These are phyloP conservation scores for Petromus typicus DNA, from an alignment of 2,113 vertebrate genomes.

Conservation along the genomic window DNA sequence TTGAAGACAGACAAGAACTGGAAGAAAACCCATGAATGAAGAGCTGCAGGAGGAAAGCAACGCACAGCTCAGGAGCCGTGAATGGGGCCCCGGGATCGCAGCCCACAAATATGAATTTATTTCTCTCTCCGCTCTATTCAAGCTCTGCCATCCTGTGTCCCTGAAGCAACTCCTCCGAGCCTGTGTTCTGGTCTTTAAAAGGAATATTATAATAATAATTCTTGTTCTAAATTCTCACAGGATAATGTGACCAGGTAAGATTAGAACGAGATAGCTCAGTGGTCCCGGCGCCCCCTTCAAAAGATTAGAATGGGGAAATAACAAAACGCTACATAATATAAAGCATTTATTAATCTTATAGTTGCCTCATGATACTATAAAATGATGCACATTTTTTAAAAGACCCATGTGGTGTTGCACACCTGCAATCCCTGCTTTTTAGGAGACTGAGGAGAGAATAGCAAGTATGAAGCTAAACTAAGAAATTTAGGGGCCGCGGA, in stretches of 20 bases:
- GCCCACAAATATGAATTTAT: neutral
- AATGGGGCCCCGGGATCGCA: neutral
- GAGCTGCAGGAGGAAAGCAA: neutral
- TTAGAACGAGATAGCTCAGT: neutral
- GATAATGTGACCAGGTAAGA: neutral
- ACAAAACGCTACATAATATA: constrained; percentile 10
- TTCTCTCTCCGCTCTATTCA: neutral
- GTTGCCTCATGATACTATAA: neutral
- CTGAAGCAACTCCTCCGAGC: neutral
- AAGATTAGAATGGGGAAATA: constrained; percentile 18
- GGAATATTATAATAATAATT: neutral
- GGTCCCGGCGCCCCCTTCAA: too few relatives aligned
- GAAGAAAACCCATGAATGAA: neutral
- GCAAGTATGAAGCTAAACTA: neutral
- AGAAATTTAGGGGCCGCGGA: neutral
- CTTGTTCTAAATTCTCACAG: neutral
- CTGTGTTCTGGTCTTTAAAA: neutral
- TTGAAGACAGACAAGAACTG: neutral
- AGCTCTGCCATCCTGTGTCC: neutral
- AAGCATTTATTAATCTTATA: neutral
- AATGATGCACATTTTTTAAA: neutral
- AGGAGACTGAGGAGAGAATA: neutral
- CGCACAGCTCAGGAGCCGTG: neutral
- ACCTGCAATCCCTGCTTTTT: neutral
- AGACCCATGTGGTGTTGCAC: too few relatives aligned